These are phyloP conservation scores for Alfaro cultratus DNA, from an alignment of 2,797 vertebrate species.

Conservation along the genomic window DNA sequence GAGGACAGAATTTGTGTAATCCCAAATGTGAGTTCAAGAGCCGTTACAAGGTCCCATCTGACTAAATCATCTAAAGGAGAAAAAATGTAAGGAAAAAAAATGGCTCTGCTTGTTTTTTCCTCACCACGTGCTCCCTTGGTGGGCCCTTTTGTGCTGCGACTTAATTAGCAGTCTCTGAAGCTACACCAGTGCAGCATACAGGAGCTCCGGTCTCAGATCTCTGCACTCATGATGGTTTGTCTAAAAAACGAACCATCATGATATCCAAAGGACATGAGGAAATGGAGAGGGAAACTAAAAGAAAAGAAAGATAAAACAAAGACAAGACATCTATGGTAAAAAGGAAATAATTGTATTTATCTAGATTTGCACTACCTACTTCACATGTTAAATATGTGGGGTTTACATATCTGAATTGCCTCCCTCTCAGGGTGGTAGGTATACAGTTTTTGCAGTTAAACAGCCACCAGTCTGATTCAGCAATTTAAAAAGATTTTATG, in stretches of 20 bases:
- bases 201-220: slow-evolving; percentile 38
- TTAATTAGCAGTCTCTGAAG: slow-evolving; percentile 64
- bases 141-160: slow-evolving; percentile 47
- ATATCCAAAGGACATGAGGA: neutral
- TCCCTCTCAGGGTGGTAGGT: neutral
- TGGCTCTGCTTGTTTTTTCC: slow-evolving; percentile 19
- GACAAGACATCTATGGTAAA: no score
- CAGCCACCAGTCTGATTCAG: neutral
- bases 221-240: slow-evolving; percentile 26
- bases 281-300: neutral
- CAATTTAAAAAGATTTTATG: neutral
- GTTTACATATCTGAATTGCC: neutral
- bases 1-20: neutral
- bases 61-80: slow-evolving; percentile 11
- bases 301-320: neutral
- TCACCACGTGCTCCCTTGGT: slow-evolving; percentile 37
- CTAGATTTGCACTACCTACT: neutral
- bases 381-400: neutral
- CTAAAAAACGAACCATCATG: slow-evolving; percentile 5
- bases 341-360: neutral
- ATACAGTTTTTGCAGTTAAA: neutral
- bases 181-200: slow-evolving; percentile 22
- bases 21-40: neutral
- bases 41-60: neutral
- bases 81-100: slow-evolving; percentile 19